Conservation (phyloP, 1,140 invertebrate species). For the Cydia fagiglandana region DNA sequence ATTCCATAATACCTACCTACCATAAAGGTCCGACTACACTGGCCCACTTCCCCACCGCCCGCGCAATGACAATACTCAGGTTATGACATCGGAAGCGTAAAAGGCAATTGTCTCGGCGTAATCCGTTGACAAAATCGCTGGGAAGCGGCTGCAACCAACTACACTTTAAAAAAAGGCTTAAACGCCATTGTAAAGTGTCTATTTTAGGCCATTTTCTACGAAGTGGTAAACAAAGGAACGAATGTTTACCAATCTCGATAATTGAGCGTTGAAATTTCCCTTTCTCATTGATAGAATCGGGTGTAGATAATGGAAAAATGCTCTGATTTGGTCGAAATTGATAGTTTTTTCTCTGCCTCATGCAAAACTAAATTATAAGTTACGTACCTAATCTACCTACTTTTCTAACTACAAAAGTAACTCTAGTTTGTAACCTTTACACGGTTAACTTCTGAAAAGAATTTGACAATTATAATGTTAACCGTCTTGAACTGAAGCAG, state of each 20-base stretch:
- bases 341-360: no score
- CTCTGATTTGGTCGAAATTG: no score
- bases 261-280: slow-evolving; percentile 6
- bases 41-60: background rate
- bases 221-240: background rate
- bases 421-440: no score
- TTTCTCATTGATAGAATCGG: background rate
- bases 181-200: background rate
- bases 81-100: slow-evolving; percentile 16
- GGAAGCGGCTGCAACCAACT: background rate
- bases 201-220: background rate
- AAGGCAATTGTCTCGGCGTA: slow-evolving; percentile 5
- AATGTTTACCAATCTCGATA: slow-evolving; percentile 4
- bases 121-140: slow-evolving; percentile 13
- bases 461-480: no score
- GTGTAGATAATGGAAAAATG: background rate
- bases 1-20: no score
- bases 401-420: no score
- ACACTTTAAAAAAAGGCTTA: background rate
- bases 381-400: no score
- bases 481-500: no score
- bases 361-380: no score
- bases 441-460: no score
- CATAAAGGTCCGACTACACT: background rate
- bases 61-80: background rate